A percentile compares a stretch with the other conserved stretches of the same genome.
Conservation (phyloP, 2,888 invertebrate species). For the Papilio gigon region DNA sequence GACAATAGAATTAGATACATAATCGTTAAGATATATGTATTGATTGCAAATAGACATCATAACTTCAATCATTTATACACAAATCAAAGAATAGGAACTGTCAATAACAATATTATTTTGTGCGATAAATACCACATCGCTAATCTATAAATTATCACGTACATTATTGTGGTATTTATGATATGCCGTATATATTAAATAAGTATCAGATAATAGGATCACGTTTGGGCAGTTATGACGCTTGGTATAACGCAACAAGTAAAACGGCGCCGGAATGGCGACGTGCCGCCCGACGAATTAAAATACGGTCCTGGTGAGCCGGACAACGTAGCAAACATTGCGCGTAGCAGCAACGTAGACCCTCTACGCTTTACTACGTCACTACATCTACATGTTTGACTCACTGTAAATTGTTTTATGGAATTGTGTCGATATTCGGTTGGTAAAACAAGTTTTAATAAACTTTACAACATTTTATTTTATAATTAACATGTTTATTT, state of each 20-base stretch:
- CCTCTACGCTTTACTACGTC: not conserved
- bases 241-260: slow-evolving; percentile 74
- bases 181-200: slow-evolving; percentile 48
- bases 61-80: not conserved
- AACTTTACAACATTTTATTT: no score
- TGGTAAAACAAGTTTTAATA: no score
- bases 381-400: not conserved
- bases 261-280: slow-evolving; percentile 68
- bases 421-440: not conserved
- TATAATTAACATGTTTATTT: no score
- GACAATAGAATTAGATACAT: no score
- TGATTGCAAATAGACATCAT: not conserved
- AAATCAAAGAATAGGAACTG: no score
- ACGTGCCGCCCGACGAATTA: slow-evolving; percentile 72
- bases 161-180: not conserved
- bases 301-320: slow-evolving; percentile 77
- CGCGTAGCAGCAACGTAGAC: slow-evolving; percentile 23
- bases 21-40: not conserved
- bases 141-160: not conserved
- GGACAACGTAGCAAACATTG: slow-evolving; percentile 68
- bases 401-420: not conserved
- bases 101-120: no score
- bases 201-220: slow-evolving; percentile 65
- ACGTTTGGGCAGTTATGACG: slow-evolving; percentile 75
- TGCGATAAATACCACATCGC: no score